Conservation (phyloP, 1,140 invertebrate genomes). For the Xylocopa sonorina region DNA sequence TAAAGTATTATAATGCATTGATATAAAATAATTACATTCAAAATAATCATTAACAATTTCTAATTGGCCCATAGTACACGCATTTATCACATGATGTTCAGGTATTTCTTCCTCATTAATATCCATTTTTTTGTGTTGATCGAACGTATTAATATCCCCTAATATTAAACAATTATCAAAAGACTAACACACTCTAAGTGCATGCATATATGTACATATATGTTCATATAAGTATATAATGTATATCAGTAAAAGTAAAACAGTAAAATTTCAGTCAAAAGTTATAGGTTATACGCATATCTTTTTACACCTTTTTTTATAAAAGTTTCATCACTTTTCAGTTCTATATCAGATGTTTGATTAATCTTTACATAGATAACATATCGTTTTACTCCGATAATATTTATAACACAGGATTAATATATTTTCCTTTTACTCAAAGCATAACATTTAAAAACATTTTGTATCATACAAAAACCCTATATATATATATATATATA, state of each 20-base stretch:
- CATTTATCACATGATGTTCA: conserved; percentile 54
- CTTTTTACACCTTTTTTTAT: conserved; percentile 25
- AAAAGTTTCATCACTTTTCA: conserved; percentile 50
- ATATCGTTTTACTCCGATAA: neutral
- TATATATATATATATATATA: too few species aligned
- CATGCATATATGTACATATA: too few species aligned
- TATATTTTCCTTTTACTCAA: neutral
- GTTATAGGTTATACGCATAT: neutral
- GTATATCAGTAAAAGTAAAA: neutral
- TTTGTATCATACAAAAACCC: too few species aligned
- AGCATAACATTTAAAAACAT: neutral
- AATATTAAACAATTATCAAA: neutral
- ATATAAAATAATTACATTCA: conserved; percentile 59
- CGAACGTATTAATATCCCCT: neutral
- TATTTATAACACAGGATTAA: neutral
- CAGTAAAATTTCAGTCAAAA: neutral
- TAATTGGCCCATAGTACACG: conserved; percentile 66
- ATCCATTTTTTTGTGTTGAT: neutral
- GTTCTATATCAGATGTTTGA: conserved; percentile 54
- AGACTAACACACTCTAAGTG: neutral
- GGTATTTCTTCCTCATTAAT: neutral
- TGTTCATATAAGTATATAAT: too few species aligned
- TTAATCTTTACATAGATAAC: conserved; percentile 43
- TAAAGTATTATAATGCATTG: conserved; percentile 8
- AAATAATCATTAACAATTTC: conserved; percentile 66